Percentiles rank a stretch among this genome's conserved stretches.
These are phyloP conservation scores for Cygnus olor DNA, from an alignment of 2,797 vertebrate genomes.

Conservation along the genomic window DNA sequence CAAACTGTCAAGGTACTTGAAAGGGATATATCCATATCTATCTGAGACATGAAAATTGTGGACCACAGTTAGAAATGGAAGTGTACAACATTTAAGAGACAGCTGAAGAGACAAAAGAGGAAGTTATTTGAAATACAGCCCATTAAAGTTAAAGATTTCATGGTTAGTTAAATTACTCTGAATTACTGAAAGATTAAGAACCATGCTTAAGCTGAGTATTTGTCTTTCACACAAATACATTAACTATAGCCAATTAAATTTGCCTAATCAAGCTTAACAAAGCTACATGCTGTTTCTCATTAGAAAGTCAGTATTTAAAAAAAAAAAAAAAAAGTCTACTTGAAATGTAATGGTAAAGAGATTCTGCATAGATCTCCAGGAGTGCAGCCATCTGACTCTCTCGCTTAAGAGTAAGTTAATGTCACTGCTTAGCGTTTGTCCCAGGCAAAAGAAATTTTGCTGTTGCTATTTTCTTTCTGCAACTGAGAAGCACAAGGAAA, in stretches of 20 bases:
- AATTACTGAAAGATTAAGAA: slow-evolving; percentile 76
- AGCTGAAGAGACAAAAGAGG: not conserved
- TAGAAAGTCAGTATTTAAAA: slow-evolving; percentile 66
- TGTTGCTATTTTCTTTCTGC: not conserved
- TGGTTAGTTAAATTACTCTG: slow-evolving; percentile 69
- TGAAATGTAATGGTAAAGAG: slow-evolving; percentile 46
- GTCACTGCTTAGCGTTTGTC: slow-evolving; percentile 53
- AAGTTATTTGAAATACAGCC: slow-evolving; percentile 39
- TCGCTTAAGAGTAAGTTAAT: slow-evolving; percentile 56
- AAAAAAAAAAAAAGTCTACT: slow-evolving; percentile 31
- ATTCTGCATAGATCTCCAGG: slow-evolving; percentile 54
- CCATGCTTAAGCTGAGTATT: slow-evolving; percentile 61
- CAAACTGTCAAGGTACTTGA: not conserved
- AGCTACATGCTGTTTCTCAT: slow-evolving; percentile 75
- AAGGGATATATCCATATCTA: not conserved
- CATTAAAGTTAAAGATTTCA: slow-evolving; percentile 71
- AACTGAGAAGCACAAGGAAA: not conserved
- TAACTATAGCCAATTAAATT: slow-evolving; percentile 79
- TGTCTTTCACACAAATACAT: slow-evolving; percentile 73
- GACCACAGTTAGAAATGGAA: not conserved
- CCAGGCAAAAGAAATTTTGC: slow-evolving; percentile 11
- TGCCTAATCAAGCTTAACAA: slow-evolving; percentile 79
- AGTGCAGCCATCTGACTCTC: slow-evolving; percentile 70
- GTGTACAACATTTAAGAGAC: not conserved
- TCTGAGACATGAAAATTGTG: not conserved